Evolutionary conservation across 2,113 vertebrate species (phyloP).

Genomic region (Pandion haliaetus): DNA sequence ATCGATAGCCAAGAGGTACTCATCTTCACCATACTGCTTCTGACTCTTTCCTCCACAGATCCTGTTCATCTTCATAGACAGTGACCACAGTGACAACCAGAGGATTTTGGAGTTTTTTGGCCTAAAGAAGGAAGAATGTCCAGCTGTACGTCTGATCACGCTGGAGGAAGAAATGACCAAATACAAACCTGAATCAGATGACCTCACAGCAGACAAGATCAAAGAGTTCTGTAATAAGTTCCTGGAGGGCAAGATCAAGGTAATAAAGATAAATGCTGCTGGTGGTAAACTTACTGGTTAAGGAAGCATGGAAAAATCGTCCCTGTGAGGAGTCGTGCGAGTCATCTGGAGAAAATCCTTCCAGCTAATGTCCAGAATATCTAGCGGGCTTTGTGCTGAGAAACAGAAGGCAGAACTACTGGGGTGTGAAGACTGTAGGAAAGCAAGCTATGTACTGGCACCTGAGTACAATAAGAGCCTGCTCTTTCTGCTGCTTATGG

Average conservation of each 20-base stretch:
- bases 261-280: background rate
- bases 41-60: conserved; percentile 77
- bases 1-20: background rate
- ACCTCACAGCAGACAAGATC: conserved; percentile 88
- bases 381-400: background rate
- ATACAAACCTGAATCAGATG: conserved; percentile 86
- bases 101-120: conserved; percentile 98
- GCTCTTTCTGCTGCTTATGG: background rate
- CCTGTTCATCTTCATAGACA: conserved; percentile 99
- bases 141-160: conserved; percentile 93
- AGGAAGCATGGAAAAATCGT: background rate
- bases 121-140: conserved; percentile 96
- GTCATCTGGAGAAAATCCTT: background rate
- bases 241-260: conserved; percentile 93
- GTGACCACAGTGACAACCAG: conserved; percentile 93
- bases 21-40: background rate
- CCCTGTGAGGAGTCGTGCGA: background rate
- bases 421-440: background rate
- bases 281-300: background rate
- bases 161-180: conserved; percentile 99
- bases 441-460: background rate
- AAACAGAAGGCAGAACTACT: background rate
- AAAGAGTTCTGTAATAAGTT: conserved; percentile 86
- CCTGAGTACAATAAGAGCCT: background rate
- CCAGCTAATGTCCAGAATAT: background rate